phyloP scores from a whole-genome alignment of 2,113 vertebrate species.

The Gorilla gorilla region DNA sequence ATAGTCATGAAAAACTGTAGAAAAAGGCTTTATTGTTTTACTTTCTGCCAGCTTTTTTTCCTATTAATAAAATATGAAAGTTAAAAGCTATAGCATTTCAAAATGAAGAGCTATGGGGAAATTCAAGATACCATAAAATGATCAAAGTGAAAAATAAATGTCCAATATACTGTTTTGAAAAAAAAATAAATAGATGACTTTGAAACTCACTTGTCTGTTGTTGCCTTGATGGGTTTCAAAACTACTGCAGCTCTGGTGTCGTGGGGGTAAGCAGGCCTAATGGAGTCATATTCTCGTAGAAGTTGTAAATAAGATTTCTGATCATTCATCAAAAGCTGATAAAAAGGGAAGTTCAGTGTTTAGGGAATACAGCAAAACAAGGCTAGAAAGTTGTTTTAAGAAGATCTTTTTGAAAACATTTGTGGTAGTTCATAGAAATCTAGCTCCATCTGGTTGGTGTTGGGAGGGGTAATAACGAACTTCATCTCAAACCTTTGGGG shows the following conservation, averaged over 20 bases:
- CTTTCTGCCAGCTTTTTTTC: conserved; percentile 47
- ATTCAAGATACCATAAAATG: conserved; percentile 46
- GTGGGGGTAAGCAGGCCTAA: conserved; percentile 23
- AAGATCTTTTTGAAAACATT: conserved; percentile 11
- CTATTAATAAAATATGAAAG: conserved; percentile 69
- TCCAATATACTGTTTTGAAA: conserved; percentile 23
- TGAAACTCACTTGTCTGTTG: conserved; percentile 50
- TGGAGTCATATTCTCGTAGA: conserved; percentile 3
- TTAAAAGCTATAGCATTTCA: conserved; percentile 65
- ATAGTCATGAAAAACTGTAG: conserved; percentile 35
- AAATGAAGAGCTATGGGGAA: conserved; percentile 60
- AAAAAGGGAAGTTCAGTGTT: conserved; percentile 39
- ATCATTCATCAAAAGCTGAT: conserved; percentile 66
- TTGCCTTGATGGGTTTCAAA: conserved; percentile 49
- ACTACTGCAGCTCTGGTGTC: not conserved
- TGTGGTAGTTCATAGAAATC: conserved; percentile 21
- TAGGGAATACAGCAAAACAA: not conserved
- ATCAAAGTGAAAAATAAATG: conserved; percentile 67
- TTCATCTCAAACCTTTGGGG: conserved; percentile 27
- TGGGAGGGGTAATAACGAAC: conserved; percentile 2
- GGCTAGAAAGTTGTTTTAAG: not conserved
- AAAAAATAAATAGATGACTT: conserved; percentile 52
- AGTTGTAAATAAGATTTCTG: conserved; percentile 54
- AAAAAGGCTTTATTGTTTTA: conserved; percentile 53
- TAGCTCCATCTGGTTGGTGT: not conserved